These are phyloP conservation scores for Parnassius orleans DNA, from an alignment of 2,888 invertebrate species.

Conservation along the genomic window DNA sequence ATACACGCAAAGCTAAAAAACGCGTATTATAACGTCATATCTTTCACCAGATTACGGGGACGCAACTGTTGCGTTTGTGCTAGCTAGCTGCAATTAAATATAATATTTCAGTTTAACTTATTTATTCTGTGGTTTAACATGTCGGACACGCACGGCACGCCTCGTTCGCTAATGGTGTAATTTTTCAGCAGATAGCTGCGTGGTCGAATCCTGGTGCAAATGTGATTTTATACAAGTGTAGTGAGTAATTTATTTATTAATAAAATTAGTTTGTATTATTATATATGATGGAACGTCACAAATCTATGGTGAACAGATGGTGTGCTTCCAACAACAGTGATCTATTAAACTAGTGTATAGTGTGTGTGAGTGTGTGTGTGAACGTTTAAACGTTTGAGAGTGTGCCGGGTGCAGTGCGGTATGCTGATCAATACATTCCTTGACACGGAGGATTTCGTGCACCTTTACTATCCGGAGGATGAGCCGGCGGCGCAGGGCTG, in stretches of 20 bases:
- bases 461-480: constrained; percentile 76
- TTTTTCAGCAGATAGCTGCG: constrained; percentile 53
- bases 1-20: too few relatives aligned
- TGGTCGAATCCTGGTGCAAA: constrained; percentile 54
- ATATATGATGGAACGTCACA: constrained; percentile 61
- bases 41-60: too few relatives aligned
- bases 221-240: constrained; percentile 72
- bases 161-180: constrained; percentile 15
- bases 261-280: constrained; percentile 43
- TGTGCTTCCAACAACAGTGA: constrained; percentile 55
- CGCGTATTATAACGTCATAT: too few relatives aligned
- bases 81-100: too few relatives aligned
- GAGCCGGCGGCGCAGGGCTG: constrained; percentile 69
- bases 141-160: neutral
- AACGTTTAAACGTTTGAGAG: constrained; percentile 61
- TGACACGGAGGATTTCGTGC: constrained; percentile 80
- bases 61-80: too few relatives aligned
- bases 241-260: constrained; percentile 59
- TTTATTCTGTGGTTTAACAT: too few relatives aligned
- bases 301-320: constrained; percentile 55
- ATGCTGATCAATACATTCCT: constrained; percentile 79
- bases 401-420: constrained; percentile 56
- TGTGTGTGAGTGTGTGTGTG: constrained; percentile 29
- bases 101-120: too few relatives aligned
- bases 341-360: constrained; percentile 46